Base-by-base conservation (phyloP, 1,140 invertebrate genomes). In the Penaeus indicus region DNA sequence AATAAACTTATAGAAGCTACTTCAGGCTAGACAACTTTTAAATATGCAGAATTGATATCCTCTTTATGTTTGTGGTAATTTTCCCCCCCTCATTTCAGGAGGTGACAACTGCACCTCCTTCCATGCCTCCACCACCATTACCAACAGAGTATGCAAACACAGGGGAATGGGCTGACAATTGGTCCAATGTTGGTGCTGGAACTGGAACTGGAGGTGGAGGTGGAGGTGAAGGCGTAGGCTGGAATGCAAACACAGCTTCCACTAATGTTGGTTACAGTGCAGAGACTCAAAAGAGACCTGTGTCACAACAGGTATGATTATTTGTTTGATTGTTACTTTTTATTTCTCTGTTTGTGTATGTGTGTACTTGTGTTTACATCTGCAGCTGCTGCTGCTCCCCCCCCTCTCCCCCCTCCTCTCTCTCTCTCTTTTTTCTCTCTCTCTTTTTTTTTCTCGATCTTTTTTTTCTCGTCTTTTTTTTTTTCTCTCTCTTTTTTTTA, bases 91-190 rank as follows among this genome's bases (percentile, higher is more conserved):
- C n/a, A 67, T 61, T 82, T 75, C 90, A 90, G 91, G 88, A 78
- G 69, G 79, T 88, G 62, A 85, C 88, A 32, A 91, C 89, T 82
- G 90, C 92, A 18, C 93, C 93, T 21, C 94, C 94, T 3, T 86
- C 92, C 21, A 93, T 94, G 91, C 94, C 94, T 47, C 94, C 94
- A 61, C 94, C 94, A 22, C 92, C 93, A 22, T 89, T 93, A 27
- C 93, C 93, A 19, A 89, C 92, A 60, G 92, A 91, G 62, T 92
- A 91, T 89, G 90, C 85, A n/a, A 86, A 86, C 75, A 38, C 82
- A 22, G 72, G 86, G 13, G 83, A 60, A 27, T 25, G 54, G 32
- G 77, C 89, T 27, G 78, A 89, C 63, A 64, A 3, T 54, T 22
- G 64, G 27, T 27, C 78, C 22, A 67, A 75, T 13, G 54, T 60